phyloP scores from a whole-genome alignment of 2,797 vertebrate genomes.

The Chelmon rostratus region DNA sequence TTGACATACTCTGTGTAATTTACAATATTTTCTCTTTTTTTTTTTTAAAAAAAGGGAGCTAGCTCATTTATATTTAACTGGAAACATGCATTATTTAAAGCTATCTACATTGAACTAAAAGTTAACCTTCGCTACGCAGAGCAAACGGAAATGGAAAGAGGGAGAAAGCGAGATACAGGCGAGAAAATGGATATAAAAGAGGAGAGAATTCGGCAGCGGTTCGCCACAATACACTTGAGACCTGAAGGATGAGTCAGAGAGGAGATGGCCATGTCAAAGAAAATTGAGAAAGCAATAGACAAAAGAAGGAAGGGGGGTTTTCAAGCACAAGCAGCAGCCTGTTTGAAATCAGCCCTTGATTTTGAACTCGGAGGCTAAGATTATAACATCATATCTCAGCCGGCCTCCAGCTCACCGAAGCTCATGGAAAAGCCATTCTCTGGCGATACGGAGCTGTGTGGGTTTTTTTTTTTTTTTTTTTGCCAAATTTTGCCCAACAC shows the following conservation, averaged over 20 bases:
- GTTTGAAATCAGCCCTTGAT: constrained; percentile 55
- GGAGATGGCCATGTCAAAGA: constrained; percentile 66
- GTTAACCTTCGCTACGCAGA: constrained; percentile 62
- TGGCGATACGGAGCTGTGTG: constrained; percentile 24
- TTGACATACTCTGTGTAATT: constrained; percentile 61
- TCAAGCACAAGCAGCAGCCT: constrained; percentile 51
- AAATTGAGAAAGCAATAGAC: constrained; percentile 63
- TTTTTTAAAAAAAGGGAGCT: constrained; percentile 22
- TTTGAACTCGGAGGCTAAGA: constrained; percentile 44
- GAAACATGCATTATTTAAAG: constrained; percentile 65
- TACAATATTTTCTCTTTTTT: constrained; percentile 65
- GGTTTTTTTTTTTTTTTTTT: not conserved
- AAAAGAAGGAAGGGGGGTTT: constrained; percentile 36
- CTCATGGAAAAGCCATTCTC: constrained; percentile 36
- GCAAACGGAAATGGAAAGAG: constrained; percentile 42
- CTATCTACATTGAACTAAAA: constrained; percentile 55
- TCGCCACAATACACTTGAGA: constrained; percentile 75
- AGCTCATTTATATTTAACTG: constrained; percentile 68
- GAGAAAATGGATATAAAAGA: constrained; percentile 61
- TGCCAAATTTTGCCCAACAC: constrained; percentile 23
- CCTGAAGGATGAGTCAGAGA: constrained; percentile 76
- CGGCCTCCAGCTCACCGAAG: not conserved
- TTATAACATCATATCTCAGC: constrained; percentile 35
- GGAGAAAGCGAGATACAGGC: constrained; percentile 45
- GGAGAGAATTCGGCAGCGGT: constrained; percentile 65